Conservation (phyloP, 1,140 invertebrate genomes). For the Scaptomyza montana region DNA sequence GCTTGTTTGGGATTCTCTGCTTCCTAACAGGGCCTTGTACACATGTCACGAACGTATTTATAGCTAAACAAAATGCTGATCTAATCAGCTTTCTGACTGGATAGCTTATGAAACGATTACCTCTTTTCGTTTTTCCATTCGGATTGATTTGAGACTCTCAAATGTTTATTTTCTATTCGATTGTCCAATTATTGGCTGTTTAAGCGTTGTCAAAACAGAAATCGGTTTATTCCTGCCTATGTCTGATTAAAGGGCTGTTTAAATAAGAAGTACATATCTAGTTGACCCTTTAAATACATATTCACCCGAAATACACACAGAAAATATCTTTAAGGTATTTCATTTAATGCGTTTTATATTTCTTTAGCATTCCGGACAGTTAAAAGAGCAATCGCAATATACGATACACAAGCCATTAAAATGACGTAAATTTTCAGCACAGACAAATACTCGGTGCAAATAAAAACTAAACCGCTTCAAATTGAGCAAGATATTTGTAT, state of each 20-base stretch:
- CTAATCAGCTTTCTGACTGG: constrained; percentile 22
- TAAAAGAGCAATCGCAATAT: constrained; percentile 51
- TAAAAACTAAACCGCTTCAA: constrained; percentile 75
- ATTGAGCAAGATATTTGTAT: constrained; percentile 77
- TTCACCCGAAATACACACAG: no score
- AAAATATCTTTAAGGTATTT: background rate
- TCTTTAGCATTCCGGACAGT: constrained; percentile 26
- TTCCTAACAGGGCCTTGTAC: constrained; percentile 12
- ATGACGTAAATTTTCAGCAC: constrained; percentile 72
- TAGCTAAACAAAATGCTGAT: constrained; percentile 70
- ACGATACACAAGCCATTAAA: constrained; percentile 68
- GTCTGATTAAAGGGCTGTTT: constrained; percentile 7
- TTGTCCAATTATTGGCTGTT: constrained; percentile 18
- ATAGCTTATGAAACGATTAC: constrained; percentile 67
- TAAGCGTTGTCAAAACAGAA: background rate
- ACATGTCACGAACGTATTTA: constrained; percentile 20
- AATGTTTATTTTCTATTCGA: constrained; percentile 35
- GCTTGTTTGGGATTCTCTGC: constrained; percentile 42
- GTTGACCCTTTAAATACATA: no score
- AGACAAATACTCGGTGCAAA: constrained; percentile 57
- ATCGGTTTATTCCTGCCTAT: background rate
- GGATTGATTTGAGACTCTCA: constrained; percentile 53
- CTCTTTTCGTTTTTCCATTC: constrained; percentile 39
- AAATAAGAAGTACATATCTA: background rate
- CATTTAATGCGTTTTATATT: constrained; percentile 1